Percentiles rank a stretch among this genome's conserved stretches.
phyloP scores from a whole-genome alignment of 2,797 vertebrate species.

The Pseudocheirus occidentalis region DNA sequence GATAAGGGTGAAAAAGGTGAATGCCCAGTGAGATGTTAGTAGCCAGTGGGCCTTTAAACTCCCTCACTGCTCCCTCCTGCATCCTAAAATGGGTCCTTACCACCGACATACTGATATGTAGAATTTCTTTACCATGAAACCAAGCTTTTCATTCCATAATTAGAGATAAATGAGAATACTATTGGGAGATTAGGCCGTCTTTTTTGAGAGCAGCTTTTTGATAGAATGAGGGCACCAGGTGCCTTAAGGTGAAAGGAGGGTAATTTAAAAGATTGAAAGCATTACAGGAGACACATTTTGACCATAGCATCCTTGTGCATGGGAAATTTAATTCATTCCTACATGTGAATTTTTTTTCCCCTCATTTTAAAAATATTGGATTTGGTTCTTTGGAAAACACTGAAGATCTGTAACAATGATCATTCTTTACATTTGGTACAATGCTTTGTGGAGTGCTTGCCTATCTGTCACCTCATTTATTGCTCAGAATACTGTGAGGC shows the following conservation, averaged over 20 bases:
- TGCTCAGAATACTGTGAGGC: neutral
- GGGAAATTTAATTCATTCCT: conserved; percentile 14
- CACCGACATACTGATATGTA: neutral
- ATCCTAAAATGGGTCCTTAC: neutral
- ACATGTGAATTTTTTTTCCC: conserved; percentile 20
- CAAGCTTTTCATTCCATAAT: neutral
- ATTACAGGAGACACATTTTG: conserved; percentile 3
- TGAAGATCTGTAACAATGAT: conserved; percentile 3
- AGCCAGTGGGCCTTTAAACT: neutral
- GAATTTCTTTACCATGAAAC: conserved; percentile 5
- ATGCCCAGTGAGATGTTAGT: neutral
- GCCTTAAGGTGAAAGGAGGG: conserved; percentile 21
- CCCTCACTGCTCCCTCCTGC: neutral
- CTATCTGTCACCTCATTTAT: neutral
- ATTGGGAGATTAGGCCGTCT: neutral
- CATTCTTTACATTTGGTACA: neutral
- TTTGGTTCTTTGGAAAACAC: conserved; percentile 34
- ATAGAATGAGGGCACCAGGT: neutral
- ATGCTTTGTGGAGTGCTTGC: neutral
- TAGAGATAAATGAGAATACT: conserved; percentile 19
- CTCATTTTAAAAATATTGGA: conserved; percentile 21
- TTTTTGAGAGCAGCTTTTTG: conserved; percentile 44
- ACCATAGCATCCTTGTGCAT: conserved; percentile 23
- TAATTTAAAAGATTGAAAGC: neutral
- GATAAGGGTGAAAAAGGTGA: neutral